phyloP scores from a whole-genome alignment of 2,797 vertebrate species.

The Peromyscus eremicus region DNA sequence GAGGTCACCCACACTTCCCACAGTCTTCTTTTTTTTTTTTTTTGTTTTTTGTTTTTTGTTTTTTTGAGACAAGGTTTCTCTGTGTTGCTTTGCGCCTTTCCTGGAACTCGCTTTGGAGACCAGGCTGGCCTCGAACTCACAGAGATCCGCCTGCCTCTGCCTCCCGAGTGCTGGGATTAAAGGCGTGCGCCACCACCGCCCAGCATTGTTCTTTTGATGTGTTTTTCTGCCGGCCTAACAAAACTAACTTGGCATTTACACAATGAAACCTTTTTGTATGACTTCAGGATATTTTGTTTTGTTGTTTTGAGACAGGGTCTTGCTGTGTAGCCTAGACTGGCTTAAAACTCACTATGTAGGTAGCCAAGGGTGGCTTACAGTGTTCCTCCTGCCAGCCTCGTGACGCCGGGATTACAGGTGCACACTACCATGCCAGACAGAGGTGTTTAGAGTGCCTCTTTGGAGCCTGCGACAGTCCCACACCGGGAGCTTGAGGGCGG shows the following conservation, averaged over 20 bases:
- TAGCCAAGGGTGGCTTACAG: not conserved
- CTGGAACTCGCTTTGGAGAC: too few relatives aligned
- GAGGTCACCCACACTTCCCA: not conserved
- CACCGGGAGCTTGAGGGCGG: not conserved
- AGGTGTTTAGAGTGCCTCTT: not conserved
- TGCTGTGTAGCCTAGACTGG: not conserved
- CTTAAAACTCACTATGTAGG: not conserved
- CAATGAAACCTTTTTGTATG: not conserved
- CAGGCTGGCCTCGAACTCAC: too few relatives aligned
- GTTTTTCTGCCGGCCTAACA: not conserved
- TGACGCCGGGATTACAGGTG: not conserved
- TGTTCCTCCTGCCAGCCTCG: not conserved
- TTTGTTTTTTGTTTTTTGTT: too few relatives aligned
- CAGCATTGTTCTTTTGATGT: slow-evolving; percentile 38
- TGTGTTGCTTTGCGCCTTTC: too few relatives aligned
- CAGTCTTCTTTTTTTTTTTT: slow-evolving; percentile 22
- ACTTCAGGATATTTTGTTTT: not conserved
- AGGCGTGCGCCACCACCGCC: too few relatives aligned
- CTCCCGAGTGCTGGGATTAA: too few relatives aligned
- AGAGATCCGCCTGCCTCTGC: too few relatives aligned
- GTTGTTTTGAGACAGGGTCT: not conserved
- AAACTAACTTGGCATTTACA: not conserved
- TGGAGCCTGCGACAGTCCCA: slow-evolving; percentile 8
- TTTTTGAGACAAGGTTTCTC: too few relatives aligned
- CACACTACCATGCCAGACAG: too few relatives aligned